phyloP scores from a whole-genome alignment of 2,113 vertebrate species.

The Calyptomena viridis region DNA sequence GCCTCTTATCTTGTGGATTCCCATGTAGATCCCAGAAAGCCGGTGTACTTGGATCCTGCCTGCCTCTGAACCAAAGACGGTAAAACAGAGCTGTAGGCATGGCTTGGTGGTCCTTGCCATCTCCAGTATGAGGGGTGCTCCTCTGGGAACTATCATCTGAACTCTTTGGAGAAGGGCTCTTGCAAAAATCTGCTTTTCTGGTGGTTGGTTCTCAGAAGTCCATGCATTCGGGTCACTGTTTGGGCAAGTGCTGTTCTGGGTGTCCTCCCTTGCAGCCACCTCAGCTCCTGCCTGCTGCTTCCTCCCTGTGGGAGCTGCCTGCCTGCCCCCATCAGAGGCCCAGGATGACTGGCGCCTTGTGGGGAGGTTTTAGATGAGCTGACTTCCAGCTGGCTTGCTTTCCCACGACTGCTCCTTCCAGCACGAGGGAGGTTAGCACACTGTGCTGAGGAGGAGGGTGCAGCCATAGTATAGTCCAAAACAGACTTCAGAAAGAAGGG shows the following conservation, averaged over 20 bases:
- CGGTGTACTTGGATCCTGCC: constrained; percentile 68
- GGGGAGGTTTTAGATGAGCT: neutral
- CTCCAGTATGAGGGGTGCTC: neutral
- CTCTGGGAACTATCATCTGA: neutral
- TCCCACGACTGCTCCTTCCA: neutral
- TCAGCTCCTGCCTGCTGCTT: neutral
- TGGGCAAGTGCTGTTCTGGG: neutral
- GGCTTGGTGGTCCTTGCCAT: neutral
- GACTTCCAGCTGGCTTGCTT: neutral
- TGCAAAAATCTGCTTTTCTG: neutral
- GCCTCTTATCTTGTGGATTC: constrained; percentile 70
- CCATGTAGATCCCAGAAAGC: constrained; percentile 74
- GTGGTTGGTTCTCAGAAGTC: constrained; percentile 1
- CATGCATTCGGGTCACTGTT: constrained; percentile 12
- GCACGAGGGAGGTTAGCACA: neutral
- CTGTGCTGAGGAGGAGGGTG: neutral
- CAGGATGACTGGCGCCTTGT: neutral
- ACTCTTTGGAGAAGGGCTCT: constrained; percentile 4
- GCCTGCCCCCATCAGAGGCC: neutral
- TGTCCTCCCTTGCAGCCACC: neutral
- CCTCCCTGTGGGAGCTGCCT: neutral
- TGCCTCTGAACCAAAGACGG: constrained; percentile 64
- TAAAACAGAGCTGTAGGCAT: constrained; percentile 33
- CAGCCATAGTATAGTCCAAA: neutral
- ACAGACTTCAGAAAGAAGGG: neutral